Base-by-base conservation (phyloP, 2,888 invertebrate species). In the Sinopyrophorus schimmeli region DNA sequence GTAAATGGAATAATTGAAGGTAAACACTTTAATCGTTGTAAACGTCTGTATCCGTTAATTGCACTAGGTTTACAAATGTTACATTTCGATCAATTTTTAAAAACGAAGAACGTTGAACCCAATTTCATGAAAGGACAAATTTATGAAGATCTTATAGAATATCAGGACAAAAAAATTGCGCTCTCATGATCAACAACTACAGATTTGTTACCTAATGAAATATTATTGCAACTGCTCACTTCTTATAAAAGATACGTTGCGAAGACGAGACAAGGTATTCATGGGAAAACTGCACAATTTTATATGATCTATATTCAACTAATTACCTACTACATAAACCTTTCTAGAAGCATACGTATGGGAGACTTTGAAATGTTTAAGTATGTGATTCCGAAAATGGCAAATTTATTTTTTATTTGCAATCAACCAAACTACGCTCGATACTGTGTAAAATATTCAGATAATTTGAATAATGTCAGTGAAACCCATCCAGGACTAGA, bases 271-370 rank as follows among this genome's bases (percentile, higher is more conserved):
- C 4, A 52, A 37, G 67, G 66, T 3, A 35, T 58, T 4, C 57
- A 63, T 30, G 67, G 67, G 2, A 62, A 62, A 55, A 70, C 69
- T 2, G 49, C 65, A 10, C 65, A 69, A 46, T 63, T 58, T 51
- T 66, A 63, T 41, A 55, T 62, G 39, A 59, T 54, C 7, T 66
- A 65, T 44, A 54, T 64, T 3, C 20, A 62, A 23, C 49, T 65
- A 3, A 32, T 68, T 4, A 49, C 62, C 47, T 51, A 65, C 39
- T 69, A 65, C 41, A n/a, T n/a, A n/a, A n/a, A n/a, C n/a, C n/a
- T n/a, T n/a, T n/a, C n/a, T n/a, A n/a, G n/a, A n/a, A 14, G 30
- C 11, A 30, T 30, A n/a, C 14, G 30, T 3, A 14, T 3, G 5
- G 30, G 4, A 2, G 10, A 30, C n/a, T 30, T 30, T 2, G 16